Evolutionary conservation across 1,140 invertebrate genomes (phyloP).

Genomic region (Sycophila sp.): DNA sequence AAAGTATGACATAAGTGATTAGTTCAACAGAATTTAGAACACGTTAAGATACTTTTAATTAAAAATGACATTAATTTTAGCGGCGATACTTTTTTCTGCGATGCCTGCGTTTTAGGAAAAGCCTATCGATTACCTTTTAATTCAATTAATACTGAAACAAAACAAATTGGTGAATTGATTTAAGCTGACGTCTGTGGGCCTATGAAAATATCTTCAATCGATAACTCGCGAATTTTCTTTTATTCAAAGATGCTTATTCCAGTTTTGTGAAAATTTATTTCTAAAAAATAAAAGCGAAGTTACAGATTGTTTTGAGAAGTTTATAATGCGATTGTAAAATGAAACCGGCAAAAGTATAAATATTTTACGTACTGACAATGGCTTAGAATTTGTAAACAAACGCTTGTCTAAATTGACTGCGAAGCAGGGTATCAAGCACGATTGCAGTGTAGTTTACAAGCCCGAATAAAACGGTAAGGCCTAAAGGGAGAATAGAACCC

Average conservation of each 20-base stretch:
- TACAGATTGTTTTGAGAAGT: slow-evolving; percentile 42
- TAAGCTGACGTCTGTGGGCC: slow-evolving; percentile 42
- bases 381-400: not conserved
- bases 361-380: not conserved
- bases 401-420: not conserved
- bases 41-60: slow-evolving; percentile 52
- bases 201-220: slow-evolving; percentile 39
- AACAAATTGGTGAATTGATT: slow-evolving; percentile 26
- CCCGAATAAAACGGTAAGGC: slow-evolving; percentile 6
- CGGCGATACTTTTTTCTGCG: slow-evolving; percentile 42
- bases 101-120: slow-evolving; percentile 56
- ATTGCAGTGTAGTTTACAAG: not conserved
- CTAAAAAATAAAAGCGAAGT: slow-evolving; percentile 54
- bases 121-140: slow-evolving; percentile 49
- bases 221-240: slow-evolving; percentile 39
- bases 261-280: slow-evolving; percentile 50
- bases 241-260: slow-evolving; percentile 40
- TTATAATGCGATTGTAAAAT: not conserved
- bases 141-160: slow-evolving; percentile 36
- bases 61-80: slow-evolving; percentile 47
- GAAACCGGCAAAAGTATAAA: not conserved
- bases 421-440: not conserved
- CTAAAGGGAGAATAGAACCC: not conserved
- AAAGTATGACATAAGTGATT: slow-evolving; percentile 57
- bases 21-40: slow-evolving; percentile 57